These are phyloP conservation scores for Hesperia comma DNA, from an alignment of 2,888 invertebrate genomes.

Conservation along the genomic window DNA sequence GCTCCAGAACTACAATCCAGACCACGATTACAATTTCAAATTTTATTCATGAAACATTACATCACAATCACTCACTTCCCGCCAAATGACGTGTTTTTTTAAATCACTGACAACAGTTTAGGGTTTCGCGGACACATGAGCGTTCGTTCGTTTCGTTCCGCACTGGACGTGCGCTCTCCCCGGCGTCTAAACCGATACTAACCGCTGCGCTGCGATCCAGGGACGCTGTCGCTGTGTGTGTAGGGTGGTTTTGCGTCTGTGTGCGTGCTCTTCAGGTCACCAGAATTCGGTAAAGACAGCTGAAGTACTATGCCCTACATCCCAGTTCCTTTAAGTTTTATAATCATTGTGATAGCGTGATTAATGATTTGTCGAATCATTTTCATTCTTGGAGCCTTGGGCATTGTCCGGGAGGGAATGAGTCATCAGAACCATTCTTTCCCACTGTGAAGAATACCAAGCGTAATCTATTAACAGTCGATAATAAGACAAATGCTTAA, in stretches of 20 bases:
- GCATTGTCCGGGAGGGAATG: neutral
- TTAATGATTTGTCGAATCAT: neutral
- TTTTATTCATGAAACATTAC: constrained; percentile 31
- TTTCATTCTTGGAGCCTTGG: neutral
- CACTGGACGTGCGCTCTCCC: constrained; percentile 42
- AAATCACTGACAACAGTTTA: constrained; percentile 32
- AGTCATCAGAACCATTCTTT: too few species aligned
- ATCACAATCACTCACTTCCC: constrained; percentile 37
- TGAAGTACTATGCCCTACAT: constrained; percentile 69
- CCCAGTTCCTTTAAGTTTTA: constrained; percentile 44
- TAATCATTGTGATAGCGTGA: neutral
- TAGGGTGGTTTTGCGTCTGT: constrained; percentile 56
- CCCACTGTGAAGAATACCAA: too few species aligned
- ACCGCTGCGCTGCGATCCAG: constrained; percentile 54
- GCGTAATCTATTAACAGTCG: too few species aligned
- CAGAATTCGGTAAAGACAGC: constrained; percentile 74
- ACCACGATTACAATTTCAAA: constrained; percentile 16
- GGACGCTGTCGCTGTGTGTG: constrained; percentile 48
- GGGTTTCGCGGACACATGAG: constrained; percentile 29
- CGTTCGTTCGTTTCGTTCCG: constrained; percentile 42
- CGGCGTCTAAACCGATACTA: constrained; percentile 58
- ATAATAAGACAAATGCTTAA: too few species aligned
- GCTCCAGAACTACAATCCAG: constrained; percentile 34
- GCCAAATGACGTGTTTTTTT: constrained; percentile 35
- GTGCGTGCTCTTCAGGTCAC: constrained; percentile 72